Evolutionary conservation across 2,797 vertebrate genomes (phyloP).

Genomic region (Protosalanx chinensis): DNA sequence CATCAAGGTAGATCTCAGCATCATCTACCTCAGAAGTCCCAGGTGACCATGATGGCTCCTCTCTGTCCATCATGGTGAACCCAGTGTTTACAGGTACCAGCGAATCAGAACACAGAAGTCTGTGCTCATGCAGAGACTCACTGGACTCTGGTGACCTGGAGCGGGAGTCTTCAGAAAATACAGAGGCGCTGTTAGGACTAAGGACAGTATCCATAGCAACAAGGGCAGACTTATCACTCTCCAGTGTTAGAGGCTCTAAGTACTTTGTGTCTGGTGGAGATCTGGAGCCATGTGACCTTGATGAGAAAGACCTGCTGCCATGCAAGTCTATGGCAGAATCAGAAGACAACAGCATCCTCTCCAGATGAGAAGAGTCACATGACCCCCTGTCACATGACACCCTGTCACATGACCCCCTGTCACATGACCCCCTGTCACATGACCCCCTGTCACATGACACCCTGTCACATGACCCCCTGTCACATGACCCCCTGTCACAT

Average conservation of each 20-base stretch:
- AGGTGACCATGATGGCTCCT: conserved; percentile 18
- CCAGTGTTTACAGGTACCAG: conserved; percentile 13
- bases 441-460: conserved; percentile 39
- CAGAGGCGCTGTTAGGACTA: neutral
- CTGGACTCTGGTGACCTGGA: conserved; percentile 12
- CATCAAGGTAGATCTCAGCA: conserved; percentile 22
- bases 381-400: conserved; percentile 33
- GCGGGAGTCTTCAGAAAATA: conserved; percentile 4
- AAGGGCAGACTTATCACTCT: conserved; percentile 5
- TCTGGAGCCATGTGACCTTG: conserved; percentile 23
- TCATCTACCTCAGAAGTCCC: conserved; percentile 22
- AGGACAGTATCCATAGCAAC: neutral
- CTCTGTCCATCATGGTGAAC: conserved; percentile 14
- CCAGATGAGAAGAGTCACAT: conserved; percentile 48
- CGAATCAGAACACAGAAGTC: conserved; percentile 4
- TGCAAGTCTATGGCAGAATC: conserved; percentile 32
- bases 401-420: conserved; percentile 40
- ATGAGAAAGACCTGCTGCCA: conserved; percentile 23
- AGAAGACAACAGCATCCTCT: conserved; percentile 18
- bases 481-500: conserved; percentile 45
- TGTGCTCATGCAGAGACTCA: conserved; percentile 12
- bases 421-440: conserved; percentile 46
- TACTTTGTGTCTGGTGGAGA: conserved; percentile 34
- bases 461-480: conserved; percentile 58
- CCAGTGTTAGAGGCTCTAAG: neutral